These are phyloP conservation scores for Lacanobia wlatinum DNA, from an alignment of 2,888 invertebrate species.

Conservation along the genomic window DNA sequence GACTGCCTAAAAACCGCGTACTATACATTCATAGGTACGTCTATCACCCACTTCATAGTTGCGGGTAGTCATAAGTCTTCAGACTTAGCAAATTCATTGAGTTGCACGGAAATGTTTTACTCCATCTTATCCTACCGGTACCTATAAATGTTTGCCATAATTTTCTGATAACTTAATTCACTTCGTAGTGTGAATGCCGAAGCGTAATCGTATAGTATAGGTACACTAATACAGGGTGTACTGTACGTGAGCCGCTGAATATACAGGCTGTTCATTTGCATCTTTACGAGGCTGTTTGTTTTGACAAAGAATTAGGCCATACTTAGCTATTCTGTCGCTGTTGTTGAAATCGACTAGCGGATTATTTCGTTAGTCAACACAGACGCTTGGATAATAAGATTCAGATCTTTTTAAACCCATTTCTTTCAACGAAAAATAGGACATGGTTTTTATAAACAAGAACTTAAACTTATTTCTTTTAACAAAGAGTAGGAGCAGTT, in stretches of 20 bases:
- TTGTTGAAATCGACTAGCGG: neutral
- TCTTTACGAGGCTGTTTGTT: conserved; percentile 14
- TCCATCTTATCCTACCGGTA: neutral
- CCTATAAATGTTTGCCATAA: conserved; percentile 2
- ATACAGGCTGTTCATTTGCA: conserved; percentile 31
- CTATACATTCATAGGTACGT: too few species aligned
- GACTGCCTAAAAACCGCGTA: too few species aligned
- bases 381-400: too few species aligned
- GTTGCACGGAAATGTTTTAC: too few species aligned
- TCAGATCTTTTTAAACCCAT: too few species aligned
- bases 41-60: too few species aligned
- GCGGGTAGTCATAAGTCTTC: too few species aligned
- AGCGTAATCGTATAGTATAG: neutral
- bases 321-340: conserved; percentile 9
- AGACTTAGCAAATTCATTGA: too few species aligned
- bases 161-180: conserved; percentile 25
- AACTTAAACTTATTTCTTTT: too few species aligned
- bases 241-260: neutral
- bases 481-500: too few species aligned
- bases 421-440: too few species aligned
- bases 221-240: neutral
- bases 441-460: too few species aligned
- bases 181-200: conserved; percentile 1
- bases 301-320: neutral
- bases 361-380: conserved; percentile 9